Percentiles rank a stretch among this genome's conserved stretches.
phyloP scores from a whole-genome alignment of 2,113 vertebrate genomes.

The Dissostichus mawsoni region DNA sequence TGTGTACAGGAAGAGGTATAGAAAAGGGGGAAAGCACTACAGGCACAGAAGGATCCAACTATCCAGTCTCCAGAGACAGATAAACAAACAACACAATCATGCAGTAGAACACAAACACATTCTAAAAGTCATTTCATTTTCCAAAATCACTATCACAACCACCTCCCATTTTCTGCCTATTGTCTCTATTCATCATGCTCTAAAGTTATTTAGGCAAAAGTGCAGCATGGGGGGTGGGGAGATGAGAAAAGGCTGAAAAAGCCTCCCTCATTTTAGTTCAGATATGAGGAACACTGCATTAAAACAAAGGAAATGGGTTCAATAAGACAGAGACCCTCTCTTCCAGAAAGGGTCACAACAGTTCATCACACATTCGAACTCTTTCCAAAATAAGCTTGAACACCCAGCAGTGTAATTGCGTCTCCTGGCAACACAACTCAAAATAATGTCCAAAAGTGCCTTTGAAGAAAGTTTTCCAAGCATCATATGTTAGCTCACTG shows the following conservation, averaged over 20 bases:
- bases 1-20: conserved; percentile 33
- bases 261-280: conserved; percentile 46
- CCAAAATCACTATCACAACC: neutral
- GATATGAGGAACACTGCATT: conserved; percentile 56
- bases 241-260: conserved; percentile 39
- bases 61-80: conserved; percentile 70
- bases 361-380: conserved; percentile 69
- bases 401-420: conserved; percentile 61
- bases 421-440: conserved; percentile 71
- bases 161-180: conserved; percentile 11
- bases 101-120: conserved; percentile 47
- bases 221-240: conserved; percentile 1
- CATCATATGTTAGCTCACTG: conserved; percentile 39
- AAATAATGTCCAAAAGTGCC: conserved; percentile 58
- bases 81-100: conserved; percentile 61
- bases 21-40: conserved; percentile 33
- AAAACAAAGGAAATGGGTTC: conserved; percentile 72
- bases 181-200: conserved; percentile 2
- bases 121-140: conserved; percentile 14
- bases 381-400: conserved; percentile 69
- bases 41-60: conserved; percentile 57
- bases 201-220: conserved; percentile 17
- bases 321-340: conserved; percentile 60
- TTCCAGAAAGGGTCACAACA: conserved; percentile 60
- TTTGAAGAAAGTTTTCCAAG: conserved; percentile 66